Percentiles rank a stretch among this genome's conserved stretches.
phyloP scores from a whole-genome alignment of 2,888 invertebrate genomes.

The Neelides folsomi region DNA sequence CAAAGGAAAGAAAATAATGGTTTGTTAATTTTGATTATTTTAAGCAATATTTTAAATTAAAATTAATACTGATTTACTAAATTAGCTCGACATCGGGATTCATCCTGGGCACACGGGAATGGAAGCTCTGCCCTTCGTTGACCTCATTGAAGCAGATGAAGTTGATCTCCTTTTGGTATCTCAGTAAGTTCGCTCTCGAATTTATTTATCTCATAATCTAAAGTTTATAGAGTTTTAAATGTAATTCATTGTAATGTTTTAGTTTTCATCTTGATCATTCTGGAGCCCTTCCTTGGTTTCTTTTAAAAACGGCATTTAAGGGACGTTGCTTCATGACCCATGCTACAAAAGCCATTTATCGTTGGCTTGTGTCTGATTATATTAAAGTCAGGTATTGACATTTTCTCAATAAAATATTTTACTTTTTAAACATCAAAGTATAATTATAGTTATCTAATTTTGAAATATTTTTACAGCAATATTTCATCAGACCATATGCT shows the following conservation, averaged over 20 bases:
- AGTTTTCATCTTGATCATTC: conserved; percentile 98
- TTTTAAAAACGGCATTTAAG: conserved; percentile 91
- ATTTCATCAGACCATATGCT: conserved; percentile 94
- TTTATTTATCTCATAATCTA: background rate
- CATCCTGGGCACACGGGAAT: conserved; percentile 95
- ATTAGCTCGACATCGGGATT: conserved; percentile 85
- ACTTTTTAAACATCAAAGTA: background rate
- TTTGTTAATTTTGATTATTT: conserved; percentile 34
- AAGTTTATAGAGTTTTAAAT: background rate
- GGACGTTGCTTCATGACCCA: conserved; percentile 99
- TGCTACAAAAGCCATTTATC: conserved; percentile 97
- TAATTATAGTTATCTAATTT: background rate
- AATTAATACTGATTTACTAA: conserved; percentile 5
- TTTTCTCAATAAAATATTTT: conserved; percentile 7
- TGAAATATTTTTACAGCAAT: conserved; percentile 50
- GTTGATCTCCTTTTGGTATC: conserved; percentile 88
- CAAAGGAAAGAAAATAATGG: conserved; percentile 98
- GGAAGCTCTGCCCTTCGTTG: conserved; percentile 95
- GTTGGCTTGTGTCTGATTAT: conserved; percentile 96
- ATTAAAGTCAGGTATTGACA: conserved; percentile 91
- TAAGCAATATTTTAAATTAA: conserved; percentile 1
- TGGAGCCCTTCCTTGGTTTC: conserved; percentile 94
- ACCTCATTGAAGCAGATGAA: conserved; percentile 93
- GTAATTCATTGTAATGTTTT: conserved; percentile 2
- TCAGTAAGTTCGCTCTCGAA: conserved; percentile 51